These are phyloP conservation scores for Grallaria varia DNA, from an alignment of 2,113 vertebrate genomes.

Conservation along the genomic window DNA sequence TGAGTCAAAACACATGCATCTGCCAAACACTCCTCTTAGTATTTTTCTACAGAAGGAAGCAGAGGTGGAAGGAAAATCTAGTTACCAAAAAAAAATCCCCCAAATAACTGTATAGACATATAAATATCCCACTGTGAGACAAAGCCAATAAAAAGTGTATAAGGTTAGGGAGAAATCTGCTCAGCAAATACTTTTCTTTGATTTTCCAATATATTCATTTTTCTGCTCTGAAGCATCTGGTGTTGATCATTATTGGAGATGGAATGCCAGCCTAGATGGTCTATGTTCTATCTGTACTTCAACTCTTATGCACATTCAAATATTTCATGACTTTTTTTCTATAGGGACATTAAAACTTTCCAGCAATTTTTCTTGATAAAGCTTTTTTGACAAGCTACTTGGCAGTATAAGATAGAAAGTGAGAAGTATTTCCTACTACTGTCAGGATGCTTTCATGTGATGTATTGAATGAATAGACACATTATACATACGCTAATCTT, in stretches of 20 bases:
- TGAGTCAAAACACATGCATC: neutral
- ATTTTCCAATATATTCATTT: neutral
- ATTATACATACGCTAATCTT: neutral
- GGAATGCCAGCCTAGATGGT: neutral
- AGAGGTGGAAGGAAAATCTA: neutral
- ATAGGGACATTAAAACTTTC: neutral
- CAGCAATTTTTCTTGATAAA: neutral
- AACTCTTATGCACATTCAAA: fast-evolving
- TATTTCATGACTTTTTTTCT: neutral
- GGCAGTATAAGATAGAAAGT: neutral
- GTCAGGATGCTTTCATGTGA: neutral
- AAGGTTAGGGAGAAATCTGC: neutral
- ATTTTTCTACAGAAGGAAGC: neutral
- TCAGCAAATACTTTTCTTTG: neutral
- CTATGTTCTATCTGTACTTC: neutral
- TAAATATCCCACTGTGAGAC: neutral
- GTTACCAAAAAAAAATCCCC: neutral
- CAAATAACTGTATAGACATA: neutral
- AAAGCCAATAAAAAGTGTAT: neutral
- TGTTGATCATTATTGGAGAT: neutral
- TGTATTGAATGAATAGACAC: neutral
- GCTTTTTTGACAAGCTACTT: neutral
- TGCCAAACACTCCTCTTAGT: neutral
- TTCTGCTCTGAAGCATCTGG: neutral
- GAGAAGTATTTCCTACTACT: neutral